Conservation (phyloP, 2,888 invertebrate genomes). For the Troides helena region DNA sequence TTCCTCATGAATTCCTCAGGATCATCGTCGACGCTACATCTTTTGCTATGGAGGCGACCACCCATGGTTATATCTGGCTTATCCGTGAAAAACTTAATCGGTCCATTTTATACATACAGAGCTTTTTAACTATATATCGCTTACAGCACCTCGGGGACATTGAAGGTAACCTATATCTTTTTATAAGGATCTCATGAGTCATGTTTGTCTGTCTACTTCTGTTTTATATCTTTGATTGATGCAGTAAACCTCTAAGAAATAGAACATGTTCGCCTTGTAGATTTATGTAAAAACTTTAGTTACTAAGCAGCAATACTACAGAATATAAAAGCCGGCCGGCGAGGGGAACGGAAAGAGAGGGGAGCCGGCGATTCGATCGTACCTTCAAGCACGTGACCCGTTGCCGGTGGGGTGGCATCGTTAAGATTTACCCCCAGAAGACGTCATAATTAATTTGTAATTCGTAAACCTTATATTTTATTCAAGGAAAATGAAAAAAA, state of each 20-base stretch:
- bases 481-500: no score
- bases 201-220: constrained; percentile 16
- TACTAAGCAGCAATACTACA: background rate
- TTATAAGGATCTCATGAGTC: constrained; percentile 13
- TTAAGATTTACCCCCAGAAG: background rate
- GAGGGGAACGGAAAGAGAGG: constrained; percentile 22
- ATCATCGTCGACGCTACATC: constrained; percentile 53
- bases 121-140: constrained; percentile 29
- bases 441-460: background rate
- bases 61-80: constrained; percentile 40
- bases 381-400: constrained; percentile 22
- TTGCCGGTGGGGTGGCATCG: constrained; percentile 15
- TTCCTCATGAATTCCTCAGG: constrained; percentile 34
- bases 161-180: constrained; percentile 27
- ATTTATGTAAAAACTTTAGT: background rate
- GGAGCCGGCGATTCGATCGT: constrained; percentile 28
- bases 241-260: background rate
- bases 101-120: constrained; percentile 16
- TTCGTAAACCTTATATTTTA: no score
- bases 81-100: constrained; percentile 14
- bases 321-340: constrained; percentile 33
- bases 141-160: constrained; percentile 15
- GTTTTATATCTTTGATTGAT: background rate
- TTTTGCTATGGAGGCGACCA: constrained; percentile 55
- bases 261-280: background rate